phyloP scores from a whole-genome alignment of 2,888 invertebrate genomes.

The Tubulanus polymorphus region DNA sequence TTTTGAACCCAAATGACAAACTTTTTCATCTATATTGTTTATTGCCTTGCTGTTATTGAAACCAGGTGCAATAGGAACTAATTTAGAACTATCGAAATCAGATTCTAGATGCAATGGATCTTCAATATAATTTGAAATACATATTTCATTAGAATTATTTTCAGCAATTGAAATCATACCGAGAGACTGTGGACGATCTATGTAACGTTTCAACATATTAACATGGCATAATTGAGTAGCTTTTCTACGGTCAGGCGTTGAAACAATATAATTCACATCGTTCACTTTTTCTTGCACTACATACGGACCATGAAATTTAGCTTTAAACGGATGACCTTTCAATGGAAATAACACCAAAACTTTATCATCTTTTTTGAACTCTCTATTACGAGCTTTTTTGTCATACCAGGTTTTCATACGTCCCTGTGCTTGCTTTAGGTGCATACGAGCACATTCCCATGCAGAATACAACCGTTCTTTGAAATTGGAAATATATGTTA shows the following conservation, averaged over 20 bases:
- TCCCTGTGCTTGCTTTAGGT: background rate
- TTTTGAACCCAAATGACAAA: no score
- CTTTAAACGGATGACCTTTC: background rate
- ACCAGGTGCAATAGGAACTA: background rate
- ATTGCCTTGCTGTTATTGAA: no score
- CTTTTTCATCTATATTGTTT: no score
- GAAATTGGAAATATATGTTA: conserved; percentile 5
- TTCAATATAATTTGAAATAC: no score
- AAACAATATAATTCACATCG: background rate
- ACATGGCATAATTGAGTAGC: background rate
- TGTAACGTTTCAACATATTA: background rate
- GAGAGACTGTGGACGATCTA: no score
- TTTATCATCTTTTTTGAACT: background rate
- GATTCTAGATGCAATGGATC: no score
- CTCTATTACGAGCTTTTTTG: background rate
- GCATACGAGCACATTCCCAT: background rate
- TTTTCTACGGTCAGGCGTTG: background rate
- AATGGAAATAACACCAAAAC: background rate
- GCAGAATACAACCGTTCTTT: background rate
- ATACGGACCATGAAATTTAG: background rate
- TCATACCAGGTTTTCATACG: conserved; percentile 1
- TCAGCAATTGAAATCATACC: no score
- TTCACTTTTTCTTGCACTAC: background rate
- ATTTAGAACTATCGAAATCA: background rate
- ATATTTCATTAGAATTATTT: no score